Evolutionary conservation across 2,888 invertebrate species (phyloP), one percentile per base, ranked within the genome.

Genomic region (Heteromurus nitidus): DNA sequence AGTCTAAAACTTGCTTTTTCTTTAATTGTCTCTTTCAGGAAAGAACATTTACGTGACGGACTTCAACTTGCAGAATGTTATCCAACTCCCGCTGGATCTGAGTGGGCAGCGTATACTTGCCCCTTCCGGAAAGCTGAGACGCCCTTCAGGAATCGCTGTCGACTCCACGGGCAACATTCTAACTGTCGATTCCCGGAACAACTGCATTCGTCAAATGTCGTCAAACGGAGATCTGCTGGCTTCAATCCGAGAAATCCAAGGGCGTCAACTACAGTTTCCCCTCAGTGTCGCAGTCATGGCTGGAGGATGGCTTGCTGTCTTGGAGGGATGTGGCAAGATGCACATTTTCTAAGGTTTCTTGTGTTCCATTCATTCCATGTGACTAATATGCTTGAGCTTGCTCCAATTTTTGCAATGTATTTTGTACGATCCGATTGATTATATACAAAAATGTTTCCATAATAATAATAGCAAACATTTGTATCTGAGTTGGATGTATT

Each of bases 91-190:
- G 0, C 0, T 44, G 16, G 58, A 70, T 18, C 20, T 67, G n/a
- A 1, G n/a, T 3, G 7, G 26, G 2, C 18, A n/a, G 18, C 3
- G 28, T n/a, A 82, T 72, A 26, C 13, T 82, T 3, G 9, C 72
- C 20, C 76, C 76, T 13, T 13, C 7, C 1, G 67, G 60, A 20
- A 67, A 28, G 16, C 53, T 77, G 13, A 36, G 16, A 22, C 73
- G 84, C 5, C 82, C 82, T 5, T 82, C 82, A 28, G 84, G 84
- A 18, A 26, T 84, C 0, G 30, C 72, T 0, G 28, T 82, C 11
- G 84, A 84, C 28, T 3, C 3, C 0, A n/a, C 36, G 3, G 84
- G 79, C 11, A 68, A 72, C 58, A 2, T 84, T 2, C 16, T 84
- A 5, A 53, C 80, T 11, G 65, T 42, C 18, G 82, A 84, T 72